phyloP scores from a whole-genome alignment of 2,888 invertebrate species.

The Drosophila incognita region DNA sequence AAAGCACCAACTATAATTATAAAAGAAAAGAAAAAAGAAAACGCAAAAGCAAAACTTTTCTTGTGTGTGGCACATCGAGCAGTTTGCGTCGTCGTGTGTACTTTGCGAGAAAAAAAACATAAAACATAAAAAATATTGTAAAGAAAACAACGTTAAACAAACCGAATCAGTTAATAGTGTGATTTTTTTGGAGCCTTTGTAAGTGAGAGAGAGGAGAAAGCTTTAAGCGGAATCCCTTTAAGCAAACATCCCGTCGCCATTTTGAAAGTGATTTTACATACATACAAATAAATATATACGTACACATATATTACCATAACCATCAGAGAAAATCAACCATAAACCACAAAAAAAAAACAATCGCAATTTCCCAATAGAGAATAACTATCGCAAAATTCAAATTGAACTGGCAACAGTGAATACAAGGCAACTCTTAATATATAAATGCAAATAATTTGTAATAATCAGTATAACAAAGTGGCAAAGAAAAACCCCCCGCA shows the following conservation, averaged over 20 bases:
- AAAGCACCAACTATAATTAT: conserved; percentile 39
- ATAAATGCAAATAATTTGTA: conserved; percentile 57
- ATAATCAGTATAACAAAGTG: conserved; percentile 68
- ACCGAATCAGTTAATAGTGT: conserved; percentile 74
- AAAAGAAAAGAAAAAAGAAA: conserved; percentile 24
- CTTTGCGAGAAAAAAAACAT: conserved; percentile 57
- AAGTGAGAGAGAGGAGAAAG: conserved; percentile 73
- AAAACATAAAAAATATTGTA: conserved; percentile 37
- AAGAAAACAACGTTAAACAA: conserved; percentile 64
- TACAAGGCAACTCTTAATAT: conserved; percentile 63
- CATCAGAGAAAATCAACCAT: conserved; percentile 42
- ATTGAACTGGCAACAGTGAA: conserved; percentile 53
- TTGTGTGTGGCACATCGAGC: conserved; percentile 50
- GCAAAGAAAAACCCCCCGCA: conserved; percentile 66
- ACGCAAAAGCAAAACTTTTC: conserved; percentile 50
- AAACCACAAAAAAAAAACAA: conserved; percentile 43
- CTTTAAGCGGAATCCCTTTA: conserved; percentile 76
- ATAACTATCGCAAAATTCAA: conserved; percentile 43
- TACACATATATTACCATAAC: conserved; percentile 40
- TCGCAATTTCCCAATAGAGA: conserved; percentile 39
- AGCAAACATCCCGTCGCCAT: conserved; percentile 78
- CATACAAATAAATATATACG: conserved; percentile 62
- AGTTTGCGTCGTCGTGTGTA: conserved; percentile 49
- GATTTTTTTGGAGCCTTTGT: conserved; percentile 79
- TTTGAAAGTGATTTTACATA: conserved; percentile 79